phyloP scores from a whole-genome alignment of 2,888 invertebrate genomes.

The Cylloceria caligata region DNA sequence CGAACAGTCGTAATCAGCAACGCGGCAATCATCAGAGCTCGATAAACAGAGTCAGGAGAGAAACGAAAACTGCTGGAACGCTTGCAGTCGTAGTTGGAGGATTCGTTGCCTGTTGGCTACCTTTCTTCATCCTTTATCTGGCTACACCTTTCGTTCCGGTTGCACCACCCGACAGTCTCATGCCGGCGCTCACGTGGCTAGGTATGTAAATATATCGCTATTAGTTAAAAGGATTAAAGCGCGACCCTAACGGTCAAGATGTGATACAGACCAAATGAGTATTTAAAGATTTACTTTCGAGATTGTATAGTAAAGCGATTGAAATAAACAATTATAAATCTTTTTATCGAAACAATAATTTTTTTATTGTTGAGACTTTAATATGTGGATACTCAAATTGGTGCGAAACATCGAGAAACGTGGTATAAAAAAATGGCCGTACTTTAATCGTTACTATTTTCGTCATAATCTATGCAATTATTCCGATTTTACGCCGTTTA shows the following conservation, averaged over 20 bases:
- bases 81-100: slow-evolving; percentile 95
- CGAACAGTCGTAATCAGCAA: slow-evolving; percentile 21
- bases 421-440: too few species aligned
- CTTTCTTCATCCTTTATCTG: slow-evolving; percentile 94
- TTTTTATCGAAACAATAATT: not conserved
- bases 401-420: too few species aligned
- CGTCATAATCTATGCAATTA: too few species aligned
- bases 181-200: slow-evolving; percentile 93
- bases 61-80: slow-evolving; percentile 95
- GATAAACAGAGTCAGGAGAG: slow-evolving; percentile 87
- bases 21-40: slow-evolving; percentile 80
- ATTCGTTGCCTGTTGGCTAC: slow-evolving; percentile 95
- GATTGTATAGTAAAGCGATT: not conserved
- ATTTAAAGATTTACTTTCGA: not conserved
- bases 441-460: too few species aligned
- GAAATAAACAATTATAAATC: too few species aligned
- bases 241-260: not conserved
- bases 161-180: slow-evolving; percentile 84
- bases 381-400: too few species aligned
- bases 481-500: too few species aligned
- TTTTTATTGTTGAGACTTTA: too few species aligned
- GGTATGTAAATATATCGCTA: slow-evolving; percentile 83
- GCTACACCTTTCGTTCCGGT: slow-evolving; percentile 91
- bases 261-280: too few species aligned
- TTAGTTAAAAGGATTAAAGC: not conserved